Evolutionary conservation across 2,888 invertebrate species (phyloP).

Genomic region (Heliconius erato): DNA sequence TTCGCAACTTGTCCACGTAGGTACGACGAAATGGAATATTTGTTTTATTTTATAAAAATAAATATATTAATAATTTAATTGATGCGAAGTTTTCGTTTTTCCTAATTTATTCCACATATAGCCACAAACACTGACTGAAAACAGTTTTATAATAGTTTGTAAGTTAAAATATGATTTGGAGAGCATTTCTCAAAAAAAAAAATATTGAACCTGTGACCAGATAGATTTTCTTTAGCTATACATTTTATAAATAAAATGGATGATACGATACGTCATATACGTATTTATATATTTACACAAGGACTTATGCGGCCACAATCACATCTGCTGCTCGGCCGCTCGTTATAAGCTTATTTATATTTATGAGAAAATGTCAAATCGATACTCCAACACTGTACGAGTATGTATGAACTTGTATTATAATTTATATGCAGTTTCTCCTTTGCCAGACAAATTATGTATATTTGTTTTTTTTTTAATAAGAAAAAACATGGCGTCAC

Average conservation of each 20-base stretch:
- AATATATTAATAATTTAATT: no score
- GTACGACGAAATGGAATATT: background rate
- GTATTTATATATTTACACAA: constrained; percentile 15
- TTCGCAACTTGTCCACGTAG: background rate
- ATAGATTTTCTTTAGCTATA: background rate
- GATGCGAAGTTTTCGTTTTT: no score
- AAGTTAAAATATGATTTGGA: background rate
- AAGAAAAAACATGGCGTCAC: background rate
- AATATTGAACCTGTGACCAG: background rate
- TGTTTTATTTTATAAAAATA: no score
- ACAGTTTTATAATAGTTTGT: background rate
- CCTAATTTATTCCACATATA: no score
- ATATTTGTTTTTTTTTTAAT: background rate
- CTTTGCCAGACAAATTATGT: background rate
- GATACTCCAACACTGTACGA: background rate
- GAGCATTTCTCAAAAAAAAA: background rate
- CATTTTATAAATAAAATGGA: background rate
- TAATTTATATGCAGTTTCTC: background rate
- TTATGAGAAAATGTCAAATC: constrained; percentile 28
- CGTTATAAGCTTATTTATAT: constrained; percentile 25
- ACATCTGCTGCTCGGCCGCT: constrained; percentile 25
- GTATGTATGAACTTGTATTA: background rate
- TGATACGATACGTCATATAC: background rate
- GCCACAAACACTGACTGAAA: background rate
- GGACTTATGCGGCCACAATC: constrained; percentile 15